Percentiles rank a stretch among this genome's conserved stretches.
These are phyloP conservation scores for Drosophila ananassae DNA, from an alignment of 1,140 invertebrate species.

Conservation along the genomic window DNA sequence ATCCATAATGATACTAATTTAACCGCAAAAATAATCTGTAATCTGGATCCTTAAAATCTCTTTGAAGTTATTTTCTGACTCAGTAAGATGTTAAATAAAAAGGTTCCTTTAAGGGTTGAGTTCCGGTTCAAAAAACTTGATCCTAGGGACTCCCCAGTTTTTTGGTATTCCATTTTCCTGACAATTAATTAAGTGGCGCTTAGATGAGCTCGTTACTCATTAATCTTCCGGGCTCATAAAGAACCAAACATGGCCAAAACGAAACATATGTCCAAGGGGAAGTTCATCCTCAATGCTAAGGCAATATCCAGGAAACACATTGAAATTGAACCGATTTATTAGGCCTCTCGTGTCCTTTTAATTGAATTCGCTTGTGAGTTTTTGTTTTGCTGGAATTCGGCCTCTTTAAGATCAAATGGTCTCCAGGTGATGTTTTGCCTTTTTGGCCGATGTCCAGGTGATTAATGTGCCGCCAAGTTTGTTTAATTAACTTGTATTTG, in stretches of 20 bases:
- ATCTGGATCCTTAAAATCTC: background rate
- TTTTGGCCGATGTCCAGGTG: conserved; percentile 61
- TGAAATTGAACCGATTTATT: conserved; percentile 31
- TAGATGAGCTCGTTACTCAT: conserved; percentile 74
- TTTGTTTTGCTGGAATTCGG: background rate
- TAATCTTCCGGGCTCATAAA: conserved; percentile 71
- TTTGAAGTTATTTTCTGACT: no score
- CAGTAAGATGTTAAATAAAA: background rate
- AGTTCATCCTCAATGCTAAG: no score
- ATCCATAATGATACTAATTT: background rate
- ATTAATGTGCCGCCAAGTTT: conserved; percentile 72
- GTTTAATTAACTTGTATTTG: conserved; percentile 75
- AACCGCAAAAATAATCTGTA: background rate
- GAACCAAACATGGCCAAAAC: conserved; percentile 28
- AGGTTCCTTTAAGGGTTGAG: background rate
- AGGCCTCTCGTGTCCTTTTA: conserved; percentile 54
- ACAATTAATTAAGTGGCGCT: conserved; percentile 69
- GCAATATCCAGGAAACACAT: conserved; percentile 34
- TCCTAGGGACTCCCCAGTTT: background rate
- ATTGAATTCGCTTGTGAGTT: conserved; percentile 54
- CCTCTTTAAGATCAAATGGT: conserved; percentile 34
- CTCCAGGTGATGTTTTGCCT: conserved; percentile 22
- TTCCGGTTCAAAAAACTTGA: background rate
- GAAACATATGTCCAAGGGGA: conserved; percentile 49
- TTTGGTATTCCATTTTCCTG: conserved; percentile 1